Evolutionary conservation across 92 coral and sea anemone species (phyloP).

Genomic region (Zoanthus gigantus): DNA sequence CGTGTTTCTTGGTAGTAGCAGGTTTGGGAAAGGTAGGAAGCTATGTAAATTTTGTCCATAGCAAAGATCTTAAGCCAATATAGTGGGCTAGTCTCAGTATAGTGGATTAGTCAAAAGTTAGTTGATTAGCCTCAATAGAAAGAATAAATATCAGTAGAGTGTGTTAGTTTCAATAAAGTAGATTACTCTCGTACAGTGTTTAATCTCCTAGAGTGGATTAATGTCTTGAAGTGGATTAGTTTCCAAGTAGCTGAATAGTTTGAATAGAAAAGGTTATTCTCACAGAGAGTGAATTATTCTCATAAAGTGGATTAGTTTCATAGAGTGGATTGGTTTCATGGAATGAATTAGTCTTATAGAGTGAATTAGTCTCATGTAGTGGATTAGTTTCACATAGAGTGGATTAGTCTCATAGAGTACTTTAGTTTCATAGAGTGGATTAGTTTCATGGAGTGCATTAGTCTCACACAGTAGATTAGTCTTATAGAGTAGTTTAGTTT

Average conservation of each 20-base stretch:
- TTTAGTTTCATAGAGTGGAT: no score
- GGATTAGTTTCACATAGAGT: no score
- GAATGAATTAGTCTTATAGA: no score
- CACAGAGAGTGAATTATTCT: not conserved
- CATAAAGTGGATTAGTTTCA: not conserved
- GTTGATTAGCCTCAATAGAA: not conserved
- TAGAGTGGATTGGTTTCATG: no score
- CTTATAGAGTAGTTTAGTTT: no score
- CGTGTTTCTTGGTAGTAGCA: conserved; percentile 57
- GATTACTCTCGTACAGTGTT: no score
- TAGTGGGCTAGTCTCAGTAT: not conserved
- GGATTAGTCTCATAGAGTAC: no score
- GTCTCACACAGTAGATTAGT: no score
- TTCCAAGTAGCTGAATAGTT: not conserved
- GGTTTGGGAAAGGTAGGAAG: conserved; percentile 74
- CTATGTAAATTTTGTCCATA: not conserved
- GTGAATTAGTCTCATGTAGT: no score
- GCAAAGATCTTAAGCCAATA: not conserved
- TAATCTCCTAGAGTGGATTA: not conserved
- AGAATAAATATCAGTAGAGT: not conserved
- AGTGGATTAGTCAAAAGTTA: not conserved
- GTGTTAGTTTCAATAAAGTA: not conserved
- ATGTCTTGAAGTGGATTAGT: not conserved
- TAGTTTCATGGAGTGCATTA: no score
- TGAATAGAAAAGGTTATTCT: not conserved